A percentile compares a stretch with the other conserved stretches of the same genome.
Conservation (phyloP, 2,888 invertebrate species). For the Nudaria mundana region DNA sequence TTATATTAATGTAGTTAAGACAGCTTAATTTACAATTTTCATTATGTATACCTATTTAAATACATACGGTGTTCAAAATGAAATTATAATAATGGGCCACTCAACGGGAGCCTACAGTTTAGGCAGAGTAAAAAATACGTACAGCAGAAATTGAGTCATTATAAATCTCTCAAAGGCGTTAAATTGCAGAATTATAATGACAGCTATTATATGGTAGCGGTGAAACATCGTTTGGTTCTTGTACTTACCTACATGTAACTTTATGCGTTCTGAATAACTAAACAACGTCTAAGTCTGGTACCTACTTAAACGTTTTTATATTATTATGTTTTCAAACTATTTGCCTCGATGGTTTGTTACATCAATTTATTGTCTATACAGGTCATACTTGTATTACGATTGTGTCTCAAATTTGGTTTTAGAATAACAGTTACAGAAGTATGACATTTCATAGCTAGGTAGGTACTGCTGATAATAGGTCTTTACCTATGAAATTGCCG, state of each 20-base stretch:
- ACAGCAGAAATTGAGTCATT: slow-evolving; percentile 68
- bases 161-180: slow-evolving; percentile 65
- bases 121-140: slow-evolving; percentile 41
- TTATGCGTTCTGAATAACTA: slow-evolving; percentile 30
- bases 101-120: slow-evolving; percentile 44
- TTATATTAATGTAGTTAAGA: slow-evolving; percentile 20
- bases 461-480: too few species aligned
- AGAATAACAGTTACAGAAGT: too few species aligned
- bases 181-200: slow-evolving; percentile 64
- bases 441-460: too few species aligned
- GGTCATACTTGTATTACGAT: too few species aligned
- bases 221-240: slow-evolving; percentile 32
- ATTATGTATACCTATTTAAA: too few species aligned
- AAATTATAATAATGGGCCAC: slow-evolving; percentile 53
- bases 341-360: too few species aligned
- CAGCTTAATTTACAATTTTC: neutral
- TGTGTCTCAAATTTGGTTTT: too few species aligned
- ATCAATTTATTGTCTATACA: too few species aligned
- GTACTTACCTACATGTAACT: slow-evolving; percentile 31
- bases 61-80: slow-evolving; percentile 44
- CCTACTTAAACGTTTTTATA: neutral
- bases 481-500: too few species aligned
- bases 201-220: slow-evolving; percentile 57
- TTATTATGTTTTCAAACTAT: neutral
- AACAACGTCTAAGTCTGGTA: slow-evolving; percentile 14